phyloP scores from a whole-genome alignment of 2,113 vertebrate species.

The Stegastes partitus region DNA sequence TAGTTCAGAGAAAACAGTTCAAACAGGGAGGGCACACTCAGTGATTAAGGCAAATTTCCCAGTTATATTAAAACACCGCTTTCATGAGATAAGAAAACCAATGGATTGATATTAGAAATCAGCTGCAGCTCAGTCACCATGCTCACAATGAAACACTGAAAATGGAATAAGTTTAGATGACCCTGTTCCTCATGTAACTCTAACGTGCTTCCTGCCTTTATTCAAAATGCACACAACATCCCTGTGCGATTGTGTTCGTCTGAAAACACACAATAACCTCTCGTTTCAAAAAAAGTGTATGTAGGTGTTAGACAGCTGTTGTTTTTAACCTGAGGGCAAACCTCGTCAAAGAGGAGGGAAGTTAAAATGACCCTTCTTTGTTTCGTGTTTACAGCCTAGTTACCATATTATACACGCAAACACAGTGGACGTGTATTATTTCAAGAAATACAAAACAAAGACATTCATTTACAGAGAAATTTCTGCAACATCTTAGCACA shows the following conservation, averaged over 20 bases:
- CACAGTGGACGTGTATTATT: not conserved
- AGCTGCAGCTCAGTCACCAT: not conserved
- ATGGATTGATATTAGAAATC: not conserved
- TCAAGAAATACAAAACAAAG: constrained; percentile 4
- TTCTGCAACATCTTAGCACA: not conserved
- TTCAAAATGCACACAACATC: constrained; percentile 31
- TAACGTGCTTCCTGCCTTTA: constrained; percentile 20
- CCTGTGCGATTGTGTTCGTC: constrained; percentile 15
- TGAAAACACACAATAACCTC: constrained; percentile 52
- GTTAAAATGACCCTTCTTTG: constrained; percentile 62
- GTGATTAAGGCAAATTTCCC: constrained; percentile 46
- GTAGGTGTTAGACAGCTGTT: constrained; percentile 77
- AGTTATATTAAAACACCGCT: constrained; percentile 22
- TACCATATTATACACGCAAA: constrained; percentile 4
- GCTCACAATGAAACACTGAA: constrained; percentile 2
- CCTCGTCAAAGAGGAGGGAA: constrained; percentile 52
- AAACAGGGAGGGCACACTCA: constrained; percentile 47
- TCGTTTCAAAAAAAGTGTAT: constrained; percentile 62
- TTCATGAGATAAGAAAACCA: constrained; percentile 5
- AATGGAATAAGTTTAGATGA: constrained; percentile 35
- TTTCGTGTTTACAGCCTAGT: constrained; percentile 55
- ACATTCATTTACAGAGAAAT: not conserved
- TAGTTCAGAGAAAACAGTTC: constrained; percentile 65
- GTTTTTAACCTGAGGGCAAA: constrained; percentile 70
- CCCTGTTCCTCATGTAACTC: constrained; percentile 21